A percentile compares a stretch with the other conserved stretches of the same genome.
Evolutionary conservation across 2,888 invertebrate species (phyloP).

Genomic region (Deilephila porcellus): DNA sequence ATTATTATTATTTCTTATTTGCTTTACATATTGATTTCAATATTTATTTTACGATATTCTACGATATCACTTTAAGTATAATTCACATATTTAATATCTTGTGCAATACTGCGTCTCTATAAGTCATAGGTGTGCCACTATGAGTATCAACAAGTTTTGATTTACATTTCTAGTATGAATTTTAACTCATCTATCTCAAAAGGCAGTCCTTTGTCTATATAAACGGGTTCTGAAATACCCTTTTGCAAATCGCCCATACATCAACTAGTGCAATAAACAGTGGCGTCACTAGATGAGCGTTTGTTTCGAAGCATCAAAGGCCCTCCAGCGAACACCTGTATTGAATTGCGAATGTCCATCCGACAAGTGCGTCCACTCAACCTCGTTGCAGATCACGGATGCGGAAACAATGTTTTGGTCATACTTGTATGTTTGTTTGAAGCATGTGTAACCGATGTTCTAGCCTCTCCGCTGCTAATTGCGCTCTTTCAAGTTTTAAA

Average conservation of each 20-base stretch:
- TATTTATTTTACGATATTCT: too few relatives aligned
- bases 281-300: neutral
- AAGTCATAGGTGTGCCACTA: neutral
- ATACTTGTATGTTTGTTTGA: constrained; percentile 74
- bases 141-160: neutral
- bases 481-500: constrained; percentile 75
- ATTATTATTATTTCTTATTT: too few relatives aligned
- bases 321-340: constrained; percentile 4
- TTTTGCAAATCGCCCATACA: neutral
- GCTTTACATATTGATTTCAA: too few relatives aligned
- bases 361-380: constrained; percentile 2
- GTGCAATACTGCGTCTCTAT: too few relatives aligned
- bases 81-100: too few relatives aligned
- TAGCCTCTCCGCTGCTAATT: constrained; percentile 79
- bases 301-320: constrained; percentile 14
- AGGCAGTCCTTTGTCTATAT: constrained; percentile 18
- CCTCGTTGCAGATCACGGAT: constrained; percentile 23
- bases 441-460: constrained; percentile 79
- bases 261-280: neutral
- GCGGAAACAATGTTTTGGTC: constrained; percentile 33
- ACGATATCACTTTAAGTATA: too few relatives aligned
- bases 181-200: neutral
- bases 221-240: neutral
- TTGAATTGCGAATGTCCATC: neutral
- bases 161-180: neutral